Conservation (phyloP, 1,140 invertebrate genomes). For the Cheumatopsyche charites region DNA sequence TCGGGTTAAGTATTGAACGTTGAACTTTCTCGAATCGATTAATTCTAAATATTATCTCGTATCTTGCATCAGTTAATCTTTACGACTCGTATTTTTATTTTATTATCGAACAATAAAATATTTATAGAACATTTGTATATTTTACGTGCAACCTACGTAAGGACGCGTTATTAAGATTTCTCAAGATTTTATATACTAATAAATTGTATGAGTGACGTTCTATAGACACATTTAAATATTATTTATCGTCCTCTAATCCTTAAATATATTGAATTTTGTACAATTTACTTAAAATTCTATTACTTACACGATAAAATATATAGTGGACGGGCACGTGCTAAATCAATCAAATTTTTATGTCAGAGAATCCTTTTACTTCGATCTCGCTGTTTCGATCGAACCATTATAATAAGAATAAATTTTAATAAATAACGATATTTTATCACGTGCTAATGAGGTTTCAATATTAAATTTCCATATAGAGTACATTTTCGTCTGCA, state of each 20-base stretch:
- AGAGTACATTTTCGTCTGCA: neutral
- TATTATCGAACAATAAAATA: neutral
- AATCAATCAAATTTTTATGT: constrained; percentile 8
- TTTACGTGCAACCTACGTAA: constrained; percentile 1
- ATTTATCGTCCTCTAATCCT: constrained; percentile 14
- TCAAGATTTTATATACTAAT: neutral
- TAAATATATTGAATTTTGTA: constrained; percentile 15
- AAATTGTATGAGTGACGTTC: neutral
- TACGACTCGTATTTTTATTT: neutral
- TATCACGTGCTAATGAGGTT: constrained; percentile 26
- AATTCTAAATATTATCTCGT: too few species aligned
- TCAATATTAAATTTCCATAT: constrained; percentile 17
- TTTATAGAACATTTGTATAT: constrained; percentile 1
- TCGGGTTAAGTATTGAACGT: too few species aligned
- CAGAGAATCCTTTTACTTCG: too few species aligned
- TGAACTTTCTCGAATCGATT: too few species aligned
- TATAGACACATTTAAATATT: neutral
- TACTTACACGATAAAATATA: neutral
- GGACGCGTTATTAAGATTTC: constrained; percentile 8
- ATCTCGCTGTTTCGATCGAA: neutral
- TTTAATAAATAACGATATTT: constrained; percentile 21
- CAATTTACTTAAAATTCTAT: constrained; percentile 8
- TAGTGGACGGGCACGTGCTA: neutral
- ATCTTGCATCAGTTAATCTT: neutral
- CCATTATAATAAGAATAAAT: constrained; percentile 1